A percentile compares a stretch with the other conserved stretches of the same genome.
Conservation (phyloP, 1,140 invertebrate species). For the Bombus haemorrhoidalis region DNA sequence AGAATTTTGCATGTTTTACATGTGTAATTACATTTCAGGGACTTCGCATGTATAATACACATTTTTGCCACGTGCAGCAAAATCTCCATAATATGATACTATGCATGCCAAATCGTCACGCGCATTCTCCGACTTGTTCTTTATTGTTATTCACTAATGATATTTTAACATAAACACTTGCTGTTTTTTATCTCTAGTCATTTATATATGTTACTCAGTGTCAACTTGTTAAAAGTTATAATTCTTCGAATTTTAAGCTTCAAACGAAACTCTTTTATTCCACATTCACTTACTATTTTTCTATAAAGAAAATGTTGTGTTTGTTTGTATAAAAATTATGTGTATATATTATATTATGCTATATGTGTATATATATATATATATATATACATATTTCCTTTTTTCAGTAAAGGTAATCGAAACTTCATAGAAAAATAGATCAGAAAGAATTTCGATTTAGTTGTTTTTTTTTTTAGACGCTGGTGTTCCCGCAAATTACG, state of each 20-base stretch:
- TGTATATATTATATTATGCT: no score
- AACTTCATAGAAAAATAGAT: neutral
- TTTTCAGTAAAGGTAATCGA: neutral
- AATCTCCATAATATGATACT: neutral
- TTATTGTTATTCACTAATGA: neutral
- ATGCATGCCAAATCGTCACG: no score
- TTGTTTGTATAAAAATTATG: no score
- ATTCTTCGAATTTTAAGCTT: neutral
- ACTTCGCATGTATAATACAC: neutral
- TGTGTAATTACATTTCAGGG: no score
- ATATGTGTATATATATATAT: neutral
- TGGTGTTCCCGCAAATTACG: slow-evolving; percentile 11
- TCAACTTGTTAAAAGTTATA: no score
- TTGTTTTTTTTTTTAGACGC: neutral
- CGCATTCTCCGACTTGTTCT: neutral
- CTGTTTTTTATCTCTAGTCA: neutral
- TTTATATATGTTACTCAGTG: no score
- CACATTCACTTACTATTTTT: neutral
- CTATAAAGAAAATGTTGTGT: neutral
- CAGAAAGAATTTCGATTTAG: neutral
- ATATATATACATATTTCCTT: no score
- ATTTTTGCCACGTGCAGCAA: neutral
- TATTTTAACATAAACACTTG: neutral
- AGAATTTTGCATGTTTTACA: no score
- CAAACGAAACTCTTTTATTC: neutral